Conservation (phyloP, 2,888 invertebrate species). For the Apodemia mormo region DNA sequence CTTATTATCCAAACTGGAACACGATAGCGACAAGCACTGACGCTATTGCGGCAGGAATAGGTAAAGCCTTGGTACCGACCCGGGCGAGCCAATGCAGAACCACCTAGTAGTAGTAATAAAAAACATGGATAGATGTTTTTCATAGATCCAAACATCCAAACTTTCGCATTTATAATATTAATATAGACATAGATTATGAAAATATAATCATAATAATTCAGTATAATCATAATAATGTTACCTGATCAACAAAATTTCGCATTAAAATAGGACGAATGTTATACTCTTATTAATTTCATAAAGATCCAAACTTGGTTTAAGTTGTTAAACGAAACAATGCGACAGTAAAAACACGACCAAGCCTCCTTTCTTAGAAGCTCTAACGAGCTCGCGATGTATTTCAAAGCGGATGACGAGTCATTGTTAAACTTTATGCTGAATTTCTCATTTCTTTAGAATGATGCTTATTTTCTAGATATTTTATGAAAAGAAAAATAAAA, state of each 20-base stretch:
- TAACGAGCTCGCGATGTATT: conserved; percentile 45
- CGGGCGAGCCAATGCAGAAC: too few relatives aligned
- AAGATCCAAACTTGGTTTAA: conserved; percentile 18
- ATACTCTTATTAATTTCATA: background rate
- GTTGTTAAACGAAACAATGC: conserved; percentile 32
- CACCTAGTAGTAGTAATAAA: too few relatives aligned
- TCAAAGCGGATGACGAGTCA: conserved; percentile 37
- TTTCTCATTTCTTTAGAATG: conserved; percentile 32
- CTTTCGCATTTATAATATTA: too few relatives aligned
- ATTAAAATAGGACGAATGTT: background rate
- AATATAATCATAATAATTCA: background rate
- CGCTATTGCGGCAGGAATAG: too few relatives aligned
- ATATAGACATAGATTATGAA: too few relatives aligned
- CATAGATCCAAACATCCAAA: too few relatives aligned
- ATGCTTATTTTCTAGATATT: conserved; percentile 28
- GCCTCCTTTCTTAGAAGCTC: conserved; percentile 31
- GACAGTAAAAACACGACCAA: conserved; percentile 34
- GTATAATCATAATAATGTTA: background rate
- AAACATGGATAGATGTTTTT: too few relatives aligned
- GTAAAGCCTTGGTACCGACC: too few relatives aligned
- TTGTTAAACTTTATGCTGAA: conserved; percentile 31
- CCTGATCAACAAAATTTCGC: background rate
- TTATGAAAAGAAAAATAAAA: conserved; percentile 1
- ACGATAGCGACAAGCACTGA: too few relatives aligned
- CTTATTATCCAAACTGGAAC: too few relatives aligned